These are phyloP conservation scores for Rhinogobius similis DNA, from an alignment of 2,113 vertebrate species.

Conservation along the genomic window DNA sequence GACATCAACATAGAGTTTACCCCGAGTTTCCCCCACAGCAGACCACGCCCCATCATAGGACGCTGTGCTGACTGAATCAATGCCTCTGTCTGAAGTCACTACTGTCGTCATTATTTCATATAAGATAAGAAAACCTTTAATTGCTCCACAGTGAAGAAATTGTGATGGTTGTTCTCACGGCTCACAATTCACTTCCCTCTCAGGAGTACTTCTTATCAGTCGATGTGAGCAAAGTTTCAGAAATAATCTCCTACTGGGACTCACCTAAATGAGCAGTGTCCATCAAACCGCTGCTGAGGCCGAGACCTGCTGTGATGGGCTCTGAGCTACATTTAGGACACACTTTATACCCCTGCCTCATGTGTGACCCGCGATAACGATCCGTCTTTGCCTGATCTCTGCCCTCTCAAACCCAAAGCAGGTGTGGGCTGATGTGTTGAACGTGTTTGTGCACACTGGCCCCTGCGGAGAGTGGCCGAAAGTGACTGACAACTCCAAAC, in stretches of 20 bases:
- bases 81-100: background rate
- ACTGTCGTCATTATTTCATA: background rate
- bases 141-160: background rate
- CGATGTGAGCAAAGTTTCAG: constrained; percentile 39
- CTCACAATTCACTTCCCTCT: background rate
- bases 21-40: too few relatives aligned
- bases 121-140: background rate
- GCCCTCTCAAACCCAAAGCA: constrained; percentile 65
- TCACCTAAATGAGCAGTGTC: constrained; percentile 35
- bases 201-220: constrained; percentile 46
- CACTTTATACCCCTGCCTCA: constrained; percentile 45
- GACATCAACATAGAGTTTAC: too few relatives aligned
- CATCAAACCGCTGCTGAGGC: constrained; percentile 34
- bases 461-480: constrained; percentile 54
- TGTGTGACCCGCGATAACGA: constrained; percentile 59
- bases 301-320: constrained; percentile 25
- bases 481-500: constrained; percentile 65
- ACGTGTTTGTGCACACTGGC: constrained; percentile 53
- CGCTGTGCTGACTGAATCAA: too few relatives aligned
- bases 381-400: constrained; percentile 58
- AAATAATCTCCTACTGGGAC: constrained; percentile 31
- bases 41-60: too few relatives aligned
- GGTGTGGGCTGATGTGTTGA: constrained; percentile 40
- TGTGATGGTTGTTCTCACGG: too few relatives aligned
- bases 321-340: constrained; percentile 9